Conservation (phyloP, 2,113 vertebrate genomes). For the Hydrochoerus hydrochaeris region DNA sequence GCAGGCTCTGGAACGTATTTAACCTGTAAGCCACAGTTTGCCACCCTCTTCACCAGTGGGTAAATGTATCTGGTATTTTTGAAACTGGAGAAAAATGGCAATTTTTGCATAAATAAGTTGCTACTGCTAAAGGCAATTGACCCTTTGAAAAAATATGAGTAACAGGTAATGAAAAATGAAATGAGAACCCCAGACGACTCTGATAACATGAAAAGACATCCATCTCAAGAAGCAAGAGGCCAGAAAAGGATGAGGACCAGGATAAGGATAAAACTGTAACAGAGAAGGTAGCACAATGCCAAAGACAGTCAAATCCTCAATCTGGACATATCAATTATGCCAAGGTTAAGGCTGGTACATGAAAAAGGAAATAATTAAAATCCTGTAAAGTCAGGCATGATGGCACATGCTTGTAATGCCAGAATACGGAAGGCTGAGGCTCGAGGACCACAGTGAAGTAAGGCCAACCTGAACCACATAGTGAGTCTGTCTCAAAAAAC, state of each 20-base stretch:
- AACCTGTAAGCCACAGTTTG: neutral
- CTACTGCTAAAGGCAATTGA: neutral
- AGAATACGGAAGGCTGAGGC: too few species aligned
- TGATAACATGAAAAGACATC: neutral
- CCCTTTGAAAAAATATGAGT: neutral
- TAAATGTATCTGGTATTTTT: neutral
- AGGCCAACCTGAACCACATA: too few species aligned
- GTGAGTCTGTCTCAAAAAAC: too few species aligned
- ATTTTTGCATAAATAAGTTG: neutral
- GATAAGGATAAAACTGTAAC: neutral
- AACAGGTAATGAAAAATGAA: neutral
- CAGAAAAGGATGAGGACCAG: conserved; percentile 29
- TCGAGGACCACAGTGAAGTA: too few species aligned
- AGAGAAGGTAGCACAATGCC: neutral
- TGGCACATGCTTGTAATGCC: too few species aligned
- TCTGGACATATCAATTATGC: neutral
- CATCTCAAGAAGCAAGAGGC: neutral
- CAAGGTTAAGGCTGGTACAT: neutral
- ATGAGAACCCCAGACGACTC: neutral
- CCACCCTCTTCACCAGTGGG: neutral
- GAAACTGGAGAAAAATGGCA: neutral
- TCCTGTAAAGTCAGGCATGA: neutral
- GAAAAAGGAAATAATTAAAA: neutral
- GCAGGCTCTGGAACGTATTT: neutral
- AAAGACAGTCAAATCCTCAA: conserved; percentile 30